phyloP scores from a whole-genome alignment of 2,888 invertebrate genomes.

The Eilema depressum region DNA sequence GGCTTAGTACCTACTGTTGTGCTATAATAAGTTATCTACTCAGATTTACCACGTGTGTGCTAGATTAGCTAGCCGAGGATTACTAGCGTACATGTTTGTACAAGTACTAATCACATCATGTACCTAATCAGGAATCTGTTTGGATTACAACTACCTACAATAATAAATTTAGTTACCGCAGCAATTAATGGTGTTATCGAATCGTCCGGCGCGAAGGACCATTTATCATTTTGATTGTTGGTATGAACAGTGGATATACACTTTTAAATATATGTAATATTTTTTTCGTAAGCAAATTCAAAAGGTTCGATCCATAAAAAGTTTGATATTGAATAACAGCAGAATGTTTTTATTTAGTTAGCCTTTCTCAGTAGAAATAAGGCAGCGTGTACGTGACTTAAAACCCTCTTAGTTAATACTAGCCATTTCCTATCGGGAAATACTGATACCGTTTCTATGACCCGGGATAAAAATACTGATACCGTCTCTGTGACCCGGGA shows the following conservation, averaged over 20 bases:
- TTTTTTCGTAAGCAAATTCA: neutral
- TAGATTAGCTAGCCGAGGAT: neutral
- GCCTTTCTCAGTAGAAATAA: too few relatives aligned
- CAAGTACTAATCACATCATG: neutral
- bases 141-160: neutral
- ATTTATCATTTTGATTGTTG: neutral
- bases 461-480: too few relatives aligned
- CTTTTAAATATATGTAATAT: neutral
- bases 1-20: neutral
- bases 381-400: too few relatives aligned
- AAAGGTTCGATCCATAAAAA: neutral
- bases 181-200: conserved; percentile 1
- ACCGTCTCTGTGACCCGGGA: too few relatives aligned
- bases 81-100: neutral
- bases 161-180: neutral
- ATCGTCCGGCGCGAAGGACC: neutral
- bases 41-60: neutral
- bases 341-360: too few relatives aligned
- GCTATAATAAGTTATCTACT: neutral
- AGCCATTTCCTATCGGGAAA: too few relatives aligned
- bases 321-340: neutral
- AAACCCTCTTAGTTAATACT: too few relatives aligned
- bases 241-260: neutral
- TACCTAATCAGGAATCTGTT: neutral
- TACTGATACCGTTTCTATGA: too few relatives aligned